A percentile compares a stretch with the other conserved stretches of the same genome.
These are phyloP conservation scores for Callaeas wilsoni DNA, from an alignment of 2,113 vertebrate species.

Conservation along the genomic window DNA sequence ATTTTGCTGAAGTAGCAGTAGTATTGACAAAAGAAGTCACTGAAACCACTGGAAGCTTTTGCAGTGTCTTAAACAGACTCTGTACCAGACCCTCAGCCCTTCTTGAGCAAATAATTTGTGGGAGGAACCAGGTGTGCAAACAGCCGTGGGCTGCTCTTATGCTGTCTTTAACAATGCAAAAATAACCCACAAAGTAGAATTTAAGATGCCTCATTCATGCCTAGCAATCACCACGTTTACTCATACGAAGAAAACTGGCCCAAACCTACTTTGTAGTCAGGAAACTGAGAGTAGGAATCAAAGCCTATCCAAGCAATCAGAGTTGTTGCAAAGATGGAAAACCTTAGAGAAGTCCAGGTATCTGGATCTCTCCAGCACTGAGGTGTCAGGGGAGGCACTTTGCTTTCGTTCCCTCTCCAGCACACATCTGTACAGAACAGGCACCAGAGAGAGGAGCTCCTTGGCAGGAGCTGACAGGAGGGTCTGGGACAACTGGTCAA, in stretches of 20 bases:
- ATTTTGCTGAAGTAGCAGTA: background rate
- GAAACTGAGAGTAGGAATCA: background rate
- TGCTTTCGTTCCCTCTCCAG: background rate
- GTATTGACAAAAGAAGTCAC: no score
- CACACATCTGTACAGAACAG: rapidly evolving
- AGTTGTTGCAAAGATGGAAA: background rate
- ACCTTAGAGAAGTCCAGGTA: background rate
- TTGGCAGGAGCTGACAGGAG: background rate
- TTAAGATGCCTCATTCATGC: background rate
- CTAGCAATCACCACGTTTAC: background rate
- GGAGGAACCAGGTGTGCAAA: background rate
- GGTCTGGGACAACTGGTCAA: background rate
- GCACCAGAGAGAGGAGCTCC: background rate
- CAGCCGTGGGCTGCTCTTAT: background rate
- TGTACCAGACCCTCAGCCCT: background rate
- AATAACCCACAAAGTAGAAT: background rate
- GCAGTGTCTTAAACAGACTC: background rate
- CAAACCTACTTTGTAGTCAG: rapidly evolving
- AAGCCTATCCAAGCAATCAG: background rate
- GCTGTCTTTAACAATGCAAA: background rate
- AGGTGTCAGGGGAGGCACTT: background rate
- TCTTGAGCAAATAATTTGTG: background rate
- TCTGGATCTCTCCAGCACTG: background rate
- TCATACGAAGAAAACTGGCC: background rate
- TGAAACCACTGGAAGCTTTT: background rate